These are phyloP conservation scores for Uria aalge DNA, from an alignment of 2,113 vertebrate genomes.

Conservation along the genomic window DNA sequence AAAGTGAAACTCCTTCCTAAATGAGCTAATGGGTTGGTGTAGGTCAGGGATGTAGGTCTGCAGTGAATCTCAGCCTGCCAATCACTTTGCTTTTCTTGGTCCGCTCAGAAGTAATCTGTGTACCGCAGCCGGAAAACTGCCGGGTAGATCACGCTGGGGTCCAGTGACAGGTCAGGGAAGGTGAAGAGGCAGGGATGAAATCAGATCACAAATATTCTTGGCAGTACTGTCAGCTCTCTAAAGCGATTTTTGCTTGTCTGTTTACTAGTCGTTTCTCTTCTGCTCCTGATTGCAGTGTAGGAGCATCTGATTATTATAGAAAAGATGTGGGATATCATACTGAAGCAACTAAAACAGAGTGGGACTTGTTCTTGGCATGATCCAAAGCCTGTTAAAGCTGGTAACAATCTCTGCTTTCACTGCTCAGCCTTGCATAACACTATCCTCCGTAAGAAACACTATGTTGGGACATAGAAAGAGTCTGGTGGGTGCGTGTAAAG, in stretches of 20 bases:
- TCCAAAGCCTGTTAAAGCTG: conserved; percentile 18
- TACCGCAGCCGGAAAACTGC: not conserved
- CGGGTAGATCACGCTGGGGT: not conserved
- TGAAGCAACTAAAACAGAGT: conserved; percentile 36
- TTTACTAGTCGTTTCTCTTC: conserved; percentile 15
- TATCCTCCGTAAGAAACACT: not conserved
- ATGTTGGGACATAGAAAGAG: conserved; percentile 14
- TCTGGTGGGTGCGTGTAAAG: conserved; percentile 49
- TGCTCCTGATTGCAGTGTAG: not conserved
- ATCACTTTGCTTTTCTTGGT: not conserved
- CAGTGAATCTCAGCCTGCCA: not conserved
- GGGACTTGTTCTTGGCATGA: conserved; percentile 31
- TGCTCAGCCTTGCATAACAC: conserved; percentile 37
- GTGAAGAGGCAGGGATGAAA: not conserved
- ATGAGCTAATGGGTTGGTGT: not conserved
- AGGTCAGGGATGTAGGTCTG: not conserved
- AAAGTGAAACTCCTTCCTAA: not conserved
- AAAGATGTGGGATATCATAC: conserved; percentile 28
- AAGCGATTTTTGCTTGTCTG: not conserved
- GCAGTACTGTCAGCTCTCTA: not conserved
- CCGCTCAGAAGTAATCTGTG: not conserved
- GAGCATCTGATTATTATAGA: conserved; percentile 49
- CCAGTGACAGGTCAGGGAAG: not conserved
- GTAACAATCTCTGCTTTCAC: conserved; percentile 35
- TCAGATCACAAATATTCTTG: not conserved